These are phyloP conservation scores for Mormyrus proboscirostris DNA, from an alignment of 2,797 vertebrate genomes.

Conservation along the genomic window DNA sequence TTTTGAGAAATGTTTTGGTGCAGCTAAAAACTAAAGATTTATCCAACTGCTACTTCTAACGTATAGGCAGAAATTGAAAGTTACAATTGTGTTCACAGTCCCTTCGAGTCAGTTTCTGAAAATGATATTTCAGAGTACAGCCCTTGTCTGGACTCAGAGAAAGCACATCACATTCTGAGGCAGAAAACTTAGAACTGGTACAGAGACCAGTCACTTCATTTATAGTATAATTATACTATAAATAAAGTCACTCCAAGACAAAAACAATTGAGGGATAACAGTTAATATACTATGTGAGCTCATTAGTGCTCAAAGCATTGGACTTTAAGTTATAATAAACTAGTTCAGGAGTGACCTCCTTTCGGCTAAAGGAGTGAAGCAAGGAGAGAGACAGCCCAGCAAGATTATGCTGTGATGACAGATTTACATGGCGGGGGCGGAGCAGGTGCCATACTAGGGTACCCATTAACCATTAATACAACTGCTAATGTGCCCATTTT, in stretches of 20 bases:
- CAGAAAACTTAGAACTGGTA: neutral
- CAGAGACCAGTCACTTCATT: neutral
- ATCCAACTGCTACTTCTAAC: neutral
- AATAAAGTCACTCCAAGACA: neutral
- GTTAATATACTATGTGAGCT: neutral
- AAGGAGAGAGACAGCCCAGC: neutral
- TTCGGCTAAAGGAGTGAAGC: neutral
- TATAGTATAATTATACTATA: neutral
- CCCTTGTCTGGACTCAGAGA: neutral
- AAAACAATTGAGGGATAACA: neutral
- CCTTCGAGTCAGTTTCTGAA: neutral
- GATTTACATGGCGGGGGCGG: neutral
- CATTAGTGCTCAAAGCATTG: neutral
- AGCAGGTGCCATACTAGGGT: neutral
- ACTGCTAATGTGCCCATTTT: neutral
- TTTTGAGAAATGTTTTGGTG: neutral
- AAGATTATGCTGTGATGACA: neutral
- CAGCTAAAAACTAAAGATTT: neutral
- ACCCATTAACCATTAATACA: neutral
- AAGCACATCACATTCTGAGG: neutral
- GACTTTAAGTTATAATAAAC: conserved; percentile 3
- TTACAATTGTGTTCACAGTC: neutral
- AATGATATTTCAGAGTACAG: neutral
- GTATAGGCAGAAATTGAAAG: neutral
- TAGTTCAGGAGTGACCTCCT: conserved; percentile 14